A percentile compares a stretch with the other conserved stretches of the same genome.
Conservation (phyloP, 1,140 invertebrate genomes). For the Ceratoteleas bidentatus region DNA sequence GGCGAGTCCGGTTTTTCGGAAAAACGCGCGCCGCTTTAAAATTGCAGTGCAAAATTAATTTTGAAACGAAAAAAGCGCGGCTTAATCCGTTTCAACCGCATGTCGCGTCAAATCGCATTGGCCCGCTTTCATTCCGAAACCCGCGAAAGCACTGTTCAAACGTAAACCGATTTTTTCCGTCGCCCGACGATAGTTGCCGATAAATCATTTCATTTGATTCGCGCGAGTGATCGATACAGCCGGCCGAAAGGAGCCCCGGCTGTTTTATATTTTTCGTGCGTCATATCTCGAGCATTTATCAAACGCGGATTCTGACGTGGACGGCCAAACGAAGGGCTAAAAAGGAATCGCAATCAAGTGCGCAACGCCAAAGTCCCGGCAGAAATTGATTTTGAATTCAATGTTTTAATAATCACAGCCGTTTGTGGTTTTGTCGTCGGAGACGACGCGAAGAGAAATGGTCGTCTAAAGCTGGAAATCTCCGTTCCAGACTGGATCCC, state of each 20-base stretch:
- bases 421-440: slow-evolving; percentile 72
- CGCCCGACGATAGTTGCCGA: neutral
- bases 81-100: no score
- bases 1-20: no score
- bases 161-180: neutral
- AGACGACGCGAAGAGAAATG: slow-evolving; percentile 59
- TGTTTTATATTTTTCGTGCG: slow-evolving; percentile 28
- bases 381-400: slow-evolving; percentile 73
- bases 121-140: no score
- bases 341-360: slow-evolving; percentile 30
- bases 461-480: slow-evolving; percentile 62
- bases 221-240: slow-evolving; percentile 15
- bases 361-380: slow-evolving; percentile 10
- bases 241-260: neutral
- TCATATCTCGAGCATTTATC: slow-evolving; percentile 21
- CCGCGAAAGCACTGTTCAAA: no score
- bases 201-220: slow-evolving; percentile 32
- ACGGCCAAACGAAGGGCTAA: slow-evolving; percentile 21
- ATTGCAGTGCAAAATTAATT: no score
- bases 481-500: slow-evolving; percentile 57
- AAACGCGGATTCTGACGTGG: slow-evolving; percentile 21
- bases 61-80: no score
- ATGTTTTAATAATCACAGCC: slow-evolving; percentile 74
- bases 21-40: no score
- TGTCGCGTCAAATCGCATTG: no score